A percentile compares a stretch with the other conserved stretches of the same genome.
phyloP scores from a whole-genome alignment of 92 coral and sea anemone genomes.

The Plumapathes pennacea region DNA sequence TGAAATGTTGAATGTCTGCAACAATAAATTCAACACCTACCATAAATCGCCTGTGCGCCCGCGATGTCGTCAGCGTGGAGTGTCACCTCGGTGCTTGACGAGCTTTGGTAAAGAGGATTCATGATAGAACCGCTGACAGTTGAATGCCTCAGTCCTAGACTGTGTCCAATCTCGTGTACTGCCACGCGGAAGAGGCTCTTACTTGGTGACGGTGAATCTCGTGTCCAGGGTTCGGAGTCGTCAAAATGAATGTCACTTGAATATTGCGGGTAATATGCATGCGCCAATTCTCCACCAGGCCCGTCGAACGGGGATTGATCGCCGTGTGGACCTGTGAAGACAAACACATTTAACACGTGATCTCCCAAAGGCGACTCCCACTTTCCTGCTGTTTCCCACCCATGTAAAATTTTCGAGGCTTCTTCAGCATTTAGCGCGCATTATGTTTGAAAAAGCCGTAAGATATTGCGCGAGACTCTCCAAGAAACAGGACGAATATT shows the following conservation, averaged over 20 bases:
- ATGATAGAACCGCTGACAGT: constrained; percentile 41
- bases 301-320: constrained; percentile 60
- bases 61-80: constrained; percentile 62
- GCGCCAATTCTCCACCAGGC: constrained; percentile 51
- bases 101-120: constrained; percentile 18
- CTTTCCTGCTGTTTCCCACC: too few relatives aligned
- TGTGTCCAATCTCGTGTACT: constrained; percentile 82
- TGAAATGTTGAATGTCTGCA: too few relatives aligned
- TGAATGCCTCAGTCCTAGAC: constrained; percentile 71
- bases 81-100: background rate
- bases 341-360: background rate
- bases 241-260: constrained; percentile 88
- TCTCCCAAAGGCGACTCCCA: too few relatives aligned
- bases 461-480: too few relatives aligned
- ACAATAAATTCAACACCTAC: too few relatives aligned
- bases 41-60: constrained; percentile 43
- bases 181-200: constrained; percentile 54
- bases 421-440: too few relatives aligned
- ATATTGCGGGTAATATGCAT: constrained; percentile 55
- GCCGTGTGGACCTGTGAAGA: constrained; percentile 48
- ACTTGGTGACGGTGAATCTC: background rate
- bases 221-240: constrained; percentile 69
- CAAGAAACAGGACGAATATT: too few relatives aligned
- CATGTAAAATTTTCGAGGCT: too few relatives aligned
- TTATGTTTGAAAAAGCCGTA: too few relatives aligned